Evolutionary conservation across 2,113 vertebrate species (phyloP).

Genomic region (Sarotherodon lohbergeri): DNA sequence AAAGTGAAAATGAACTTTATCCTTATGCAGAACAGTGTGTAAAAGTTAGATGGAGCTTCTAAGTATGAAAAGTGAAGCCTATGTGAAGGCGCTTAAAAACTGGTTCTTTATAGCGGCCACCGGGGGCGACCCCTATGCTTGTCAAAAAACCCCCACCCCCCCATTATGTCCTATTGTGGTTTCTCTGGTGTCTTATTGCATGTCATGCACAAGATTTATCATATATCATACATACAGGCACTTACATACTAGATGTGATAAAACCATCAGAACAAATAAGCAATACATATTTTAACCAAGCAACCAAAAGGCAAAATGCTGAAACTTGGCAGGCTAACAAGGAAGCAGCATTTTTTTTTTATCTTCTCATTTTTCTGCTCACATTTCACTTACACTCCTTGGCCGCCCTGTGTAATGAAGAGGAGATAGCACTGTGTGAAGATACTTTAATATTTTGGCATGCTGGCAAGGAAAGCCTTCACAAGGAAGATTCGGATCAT

Average conservation of each 20-base stretch:
- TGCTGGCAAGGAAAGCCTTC: not conserved
- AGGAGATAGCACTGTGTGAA: not conserved
- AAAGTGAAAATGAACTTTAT: not conserved
- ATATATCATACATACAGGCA: not conserved
- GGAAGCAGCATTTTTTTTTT: not conserved
- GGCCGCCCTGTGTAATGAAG: not conserved
- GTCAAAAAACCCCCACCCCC: fast-evolving
- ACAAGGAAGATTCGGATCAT: not conserved
- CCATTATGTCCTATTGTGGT: not conserved
- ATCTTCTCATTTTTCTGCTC: not conserved
- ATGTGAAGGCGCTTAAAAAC: not conserved
- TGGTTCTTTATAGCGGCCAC: not conserved
- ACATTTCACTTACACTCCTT: not conserved
- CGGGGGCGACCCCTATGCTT: not conserved
- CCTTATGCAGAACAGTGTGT: not conserved
- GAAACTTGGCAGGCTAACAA: not conserved
- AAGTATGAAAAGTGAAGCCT: not conserved
- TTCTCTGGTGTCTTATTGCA: not conserved
- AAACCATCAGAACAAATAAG: not conserved
- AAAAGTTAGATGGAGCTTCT: not conserved
- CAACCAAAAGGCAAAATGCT: not conserved
- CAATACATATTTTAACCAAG: not conserved
- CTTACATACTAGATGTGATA: not conserved
- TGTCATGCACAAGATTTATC: not conserved
- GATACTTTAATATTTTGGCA: not conserved